These are phyloP conservation scores for Bombycilla garrulus DNA, from an alignment of 2,113 vertebrate genomes.

Conservation along the genomic window DNA sequence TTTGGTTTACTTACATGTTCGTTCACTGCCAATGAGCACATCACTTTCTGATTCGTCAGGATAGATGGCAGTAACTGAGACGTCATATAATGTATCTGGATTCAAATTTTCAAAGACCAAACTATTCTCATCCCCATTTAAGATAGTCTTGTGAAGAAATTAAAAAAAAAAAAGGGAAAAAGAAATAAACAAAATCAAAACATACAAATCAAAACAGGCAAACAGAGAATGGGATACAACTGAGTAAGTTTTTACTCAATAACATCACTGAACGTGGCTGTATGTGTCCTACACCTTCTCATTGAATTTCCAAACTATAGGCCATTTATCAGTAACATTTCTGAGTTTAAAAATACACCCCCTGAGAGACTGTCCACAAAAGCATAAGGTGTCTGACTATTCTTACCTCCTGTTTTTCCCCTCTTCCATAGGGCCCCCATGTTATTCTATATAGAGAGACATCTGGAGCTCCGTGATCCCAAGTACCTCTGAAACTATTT, in stretches of 20 bases:
- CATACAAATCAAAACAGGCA: not conserved
- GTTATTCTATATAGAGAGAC: conserved; percentile 89
- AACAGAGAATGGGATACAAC: not conserved
- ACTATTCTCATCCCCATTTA: conserved; percentile 82
- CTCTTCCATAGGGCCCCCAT: conserved; percentile 79
- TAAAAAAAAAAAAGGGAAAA: not conserved
- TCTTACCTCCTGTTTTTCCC: conserved; percentile 72
- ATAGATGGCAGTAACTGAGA: conserved; percentile 94
- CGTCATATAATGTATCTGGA: conserved; percentile 84
- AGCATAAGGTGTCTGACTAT: not conserved
- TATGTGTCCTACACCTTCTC: not conserved
- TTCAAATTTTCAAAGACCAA: conserved; percentile 83
- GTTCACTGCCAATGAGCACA: conserved; percentile 83
- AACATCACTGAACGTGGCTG: not conserved
- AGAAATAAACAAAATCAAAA: not conserved
- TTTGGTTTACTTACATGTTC: conserved; percentile 82
- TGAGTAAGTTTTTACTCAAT: not conserved
- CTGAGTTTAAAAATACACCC: not conserved
- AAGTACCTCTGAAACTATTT: conserved; percentile 86
- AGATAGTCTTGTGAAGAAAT: conserved; percentile 77
- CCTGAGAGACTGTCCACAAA: not conserved
- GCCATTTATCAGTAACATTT: not conserved
- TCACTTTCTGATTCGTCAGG: conserved; percentile 97
- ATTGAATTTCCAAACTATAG: not conserved
- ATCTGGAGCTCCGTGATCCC: conserved; percentile 92